These are phyloP conservation scores for Bombyx mandarina DNA, from an alignment of 1,140 invertebrate species.

Conservation along the genomic window DNA sequence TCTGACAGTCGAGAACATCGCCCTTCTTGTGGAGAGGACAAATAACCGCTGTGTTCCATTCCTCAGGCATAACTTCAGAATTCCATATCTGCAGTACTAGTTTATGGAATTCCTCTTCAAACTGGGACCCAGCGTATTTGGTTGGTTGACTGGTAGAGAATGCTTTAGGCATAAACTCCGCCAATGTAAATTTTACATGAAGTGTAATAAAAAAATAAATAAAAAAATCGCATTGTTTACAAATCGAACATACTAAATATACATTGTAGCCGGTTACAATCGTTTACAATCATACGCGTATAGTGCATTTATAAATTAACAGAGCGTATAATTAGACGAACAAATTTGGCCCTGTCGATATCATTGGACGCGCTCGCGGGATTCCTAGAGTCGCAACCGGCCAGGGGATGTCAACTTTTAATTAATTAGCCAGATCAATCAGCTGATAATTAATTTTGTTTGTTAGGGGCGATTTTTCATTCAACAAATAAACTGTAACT, in stretches of 20 bases:
- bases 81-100: too few relatives aligned
- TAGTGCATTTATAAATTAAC: slow-evolving; percentile 15
- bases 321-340: slow-evolving; percentile 4
- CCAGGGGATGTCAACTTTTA: slow-evolving; percentile 22
- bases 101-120: too few relatives aligned
- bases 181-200: too few relatives aligned
- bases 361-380: slow-evolving; percentile 24
- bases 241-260: background rate
- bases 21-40: too few relatives aligned
- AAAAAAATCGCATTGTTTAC: background rate
- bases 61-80: too few relatives aligned
- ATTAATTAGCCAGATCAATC: slow-evolving; percentile 1
- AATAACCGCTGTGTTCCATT: too few relatives aligned
- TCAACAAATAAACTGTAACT: too few relatives aligned
- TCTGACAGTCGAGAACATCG: too few relatives aligned
- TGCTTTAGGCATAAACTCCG: too few relatives aligned
- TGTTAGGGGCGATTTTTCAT: background rate
- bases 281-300: background rate
- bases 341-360: slow-evolving; percentile 25
- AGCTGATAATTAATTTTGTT: slow-evolving; percentile 2
- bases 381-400: slow-evolving; percentile 16
- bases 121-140: too few relatives aligned
- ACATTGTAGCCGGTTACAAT: background rate
- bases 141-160: too few relatives aligned
- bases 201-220: too few relatives aligned